These are phyloP conservation scores for Pocota personata DNA, from an alignment of 2,888 invertebrate genomes.

Conservation along the genomic window DNA sequence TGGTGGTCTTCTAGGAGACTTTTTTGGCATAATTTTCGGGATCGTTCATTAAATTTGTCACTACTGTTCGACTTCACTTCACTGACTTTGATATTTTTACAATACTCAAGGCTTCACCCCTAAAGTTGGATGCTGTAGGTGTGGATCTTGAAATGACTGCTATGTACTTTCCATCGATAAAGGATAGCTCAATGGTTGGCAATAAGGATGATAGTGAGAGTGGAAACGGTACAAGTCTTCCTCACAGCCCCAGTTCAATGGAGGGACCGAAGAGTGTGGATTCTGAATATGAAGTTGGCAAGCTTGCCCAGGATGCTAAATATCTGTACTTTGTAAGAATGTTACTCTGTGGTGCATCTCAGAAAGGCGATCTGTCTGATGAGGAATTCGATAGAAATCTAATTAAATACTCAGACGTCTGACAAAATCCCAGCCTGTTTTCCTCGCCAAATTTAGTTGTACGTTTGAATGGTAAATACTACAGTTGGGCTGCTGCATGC, in stretches of 20 bases:
- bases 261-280: conserved; percentile 91
- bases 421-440: conserved; percentile 89
- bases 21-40: too few species aligned
- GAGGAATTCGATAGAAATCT: conserved; percentile 86
- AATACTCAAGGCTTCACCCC: too few species aligned
- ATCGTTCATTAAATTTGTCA: too few species aligned
- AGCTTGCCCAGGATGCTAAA: conserved; percentile 83
- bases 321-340: conserved; percentile 87
- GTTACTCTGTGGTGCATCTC: conserved; percentile 90
- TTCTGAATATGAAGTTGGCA: conserved; percentile 92
- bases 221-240: conserved; percentile 97
- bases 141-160: conserved; percentile 96
- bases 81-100: too few species aligned
- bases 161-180: conserved; percentile 89
- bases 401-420: conserved; percentile 84
- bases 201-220: conserved; percentile 97
- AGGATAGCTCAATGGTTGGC: conserved; percentile 47
- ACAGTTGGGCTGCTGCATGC: conserved; percentile 95
- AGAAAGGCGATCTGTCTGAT: conserved; percentile 84
- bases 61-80: too few species aligned
- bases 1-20: too few species aligned
- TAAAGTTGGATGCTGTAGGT: conserved; percentile 91
- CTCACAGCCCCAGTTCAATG: conserved; percentile 95
- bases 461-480: conserved; percentile 93
- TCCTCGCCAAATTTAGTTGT: conserved; percentile 93